Percentiles rank a stretch among this genome's conserved stretches.
phyloP scores from a whole-genome alignment of 2,797 vertebrate species.

The Bufotes viridis region DNA sequence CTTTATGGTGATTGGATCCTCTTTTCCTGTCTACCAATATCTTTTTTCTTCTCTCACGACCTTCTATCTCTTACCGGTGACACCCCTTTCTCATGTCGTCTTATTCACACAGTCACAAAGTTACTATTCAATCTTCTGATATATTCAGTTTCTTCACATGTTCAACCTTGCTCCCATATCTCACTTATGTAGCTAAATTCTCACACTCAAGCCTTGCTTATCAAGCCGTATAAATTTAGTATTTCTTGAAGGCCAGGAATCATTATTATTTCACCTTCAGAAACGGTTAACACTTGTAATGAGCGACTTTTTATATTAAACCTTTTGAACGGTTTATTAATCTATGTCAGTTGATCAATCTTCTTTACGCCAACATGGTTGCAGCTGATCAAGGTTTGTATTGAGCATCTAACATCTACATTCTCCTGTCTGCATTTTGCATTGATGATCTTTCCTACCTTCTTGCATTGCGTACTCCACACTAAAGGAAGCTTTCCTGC shows the following conservation, averaged over 20 bases:
- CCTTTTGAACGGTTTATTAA: neutral
- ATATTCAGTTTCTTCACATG: constrained; percentile 32
- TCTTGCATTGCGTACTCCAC: neutral
- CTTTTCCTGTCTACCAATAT: constrained; percentile 37
- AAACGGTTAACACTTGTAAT: neutral
- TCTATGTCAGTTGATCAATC: neutral
- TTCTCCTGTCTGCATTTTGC: neutral
- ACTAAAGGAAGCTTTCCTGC: neutral
- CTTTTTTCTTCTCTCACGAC: constrained; percentile 47
- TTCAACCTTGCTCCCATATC: constrained; percentile 37
- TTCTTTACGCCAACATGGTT: neutral
- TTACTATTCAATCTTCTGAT: constrained; percentile 19
- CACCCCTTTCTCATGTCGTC: constrained; percentile 32
- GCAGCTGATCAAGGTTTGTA: neutral
- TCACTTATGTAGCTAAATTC: constrained; percentile 41
- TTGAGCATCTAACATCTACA: neutral
- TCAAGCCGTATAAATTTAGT: constrained; percentile 6
- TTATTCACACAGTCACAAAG: constrained; percentile 33
- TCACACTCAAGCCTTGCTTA: constrained; percentile 35
- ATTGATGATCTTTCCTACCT: neutral
- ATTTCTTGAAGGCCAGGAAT: constrained; percentile 27
- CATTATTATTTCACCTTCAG: constrained; percentile 19
- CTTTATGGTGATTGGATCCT: constrained; percentile 41
- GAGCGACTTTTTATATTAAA: neutral
- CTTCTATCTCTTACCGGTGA: constrained; percentile 45